These are phyloP conservation scores for Drosophila pegasa DNA, from an alignment of 2,888 invertebrate species.

Conservation along the genomic window DNA sequence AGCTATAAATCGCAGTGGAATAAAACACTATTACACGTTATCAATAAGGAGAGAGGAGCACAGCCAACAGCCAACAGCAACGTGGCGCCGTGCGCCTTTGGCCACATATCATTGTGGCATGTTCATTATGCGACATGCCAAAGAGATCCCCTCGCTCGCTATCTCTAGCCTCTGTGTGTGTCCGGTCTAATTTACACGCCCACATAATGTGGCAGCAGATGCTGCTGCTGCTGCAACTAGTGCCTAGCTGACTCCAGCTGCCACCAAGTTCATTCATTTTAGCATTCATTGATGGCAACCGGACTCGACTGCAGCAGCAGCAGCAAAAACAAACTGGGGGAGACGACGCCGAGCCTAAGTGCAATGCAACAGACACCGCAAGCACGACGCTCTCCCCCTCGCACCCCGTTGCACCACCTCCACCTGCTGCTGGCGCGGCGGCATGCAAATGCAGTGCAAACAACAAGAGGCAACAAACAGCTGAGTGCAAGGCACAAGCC, in stretches of 20 bases:
- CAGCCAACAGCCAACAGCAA: conserved; percentile 8
- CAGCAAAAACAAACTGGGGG: neutral
- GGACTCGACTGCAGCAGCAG: conserved; percentile 19
- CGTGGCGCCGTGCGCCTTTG: conserved; percentile 36
- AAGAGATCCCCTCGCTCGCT: conserved; percentile 1
- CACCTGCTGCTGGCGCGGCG: conserved; percentile 13
- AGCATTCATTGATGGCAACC: conserved; percentile 67
- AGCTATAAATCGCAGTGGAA: neutral
- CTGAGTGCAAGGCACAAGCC: conserved; percentile 49
- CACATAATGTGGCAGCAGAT: conserved; percentile 48
- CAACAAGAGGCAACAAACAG: conserved; percentile 48
- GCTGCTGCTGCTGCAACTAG: conserved; percentile 16
- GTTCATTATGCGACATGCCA: conserved; percentile 56
- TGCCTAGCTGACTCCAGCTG: neutral
- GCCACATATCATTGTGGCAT: conserved; percentile 40
- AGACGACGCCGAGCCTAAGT: neutral
- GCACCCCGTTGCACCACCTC: neutral
- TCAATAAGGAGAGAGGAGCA: conserved; percentile 19
- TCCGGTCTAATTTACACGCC: conserved; percentile 64
- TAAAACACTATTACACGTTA: neutral
- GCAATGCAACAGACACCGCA: conserved; percentile 49
- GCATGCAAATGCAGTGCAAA: conserved; percentile 58
- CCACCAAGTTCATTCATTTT: conserved; percentile 70
- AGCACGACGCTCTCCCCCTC: neutral
- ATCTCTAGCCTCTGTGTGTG: neutral